Conservation (phyloP, 2,797 vertebrate genomes). For the Cryptoprocta ferox region DNA sequence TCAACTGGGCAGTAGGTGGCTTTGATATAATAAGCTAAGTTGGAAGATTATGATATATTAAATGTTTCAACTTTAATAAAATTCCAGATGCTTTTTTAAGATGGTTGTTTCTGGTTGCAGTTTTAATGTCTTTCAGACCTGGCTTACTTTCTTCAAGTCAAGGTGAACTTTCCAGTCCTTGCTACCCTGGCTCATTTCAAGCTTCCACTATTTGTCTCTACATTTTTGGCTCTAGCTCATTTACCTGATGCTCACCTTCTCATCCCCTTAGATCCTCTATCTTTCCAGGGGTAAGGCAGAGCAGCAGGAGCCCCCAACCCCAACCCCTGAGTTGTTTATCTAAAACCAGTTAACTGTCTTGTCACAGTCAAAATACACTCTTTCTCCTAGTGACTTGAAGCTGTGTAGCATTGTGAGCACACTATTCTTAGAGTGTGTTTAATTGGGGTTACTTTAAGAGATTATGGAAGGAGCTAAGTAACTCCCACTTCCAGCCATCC, state of each 20-base stretch:
- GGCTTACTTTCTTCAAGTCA: neutral
- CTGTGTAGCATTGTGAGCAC: neutral
- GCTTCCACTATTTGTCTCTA: neutral
- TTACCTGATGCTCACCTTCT: neutral
- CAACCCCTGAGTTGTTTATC: neutral
- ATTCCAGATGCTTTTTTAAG: neutral
- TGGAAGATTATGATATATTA: neutral
- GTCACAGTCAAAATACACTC: neutral
- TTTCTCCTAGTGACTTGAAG: neutral
- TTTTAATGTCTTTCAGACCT: neutral
- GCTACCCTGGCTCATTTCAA: neutral
- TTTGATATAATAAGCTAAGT: neutral
- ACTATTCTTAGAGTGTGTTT: neutral
- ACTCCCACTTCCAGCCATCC: neutral
- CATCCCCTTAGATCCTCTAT: neutral
- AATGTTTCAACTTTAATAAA: neutral
- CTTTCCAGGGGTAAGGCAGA: neutral
- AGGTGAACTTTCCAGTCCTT: neutral
- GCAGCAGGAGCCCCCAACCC: neutral
- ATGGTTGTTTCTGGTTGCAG: neutral
- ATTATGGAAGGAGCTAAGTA: neutral
- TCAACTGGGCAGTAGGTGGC: neutral
- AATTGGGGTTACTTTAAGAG: neutral
- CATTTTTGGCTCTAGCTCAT: neutral
- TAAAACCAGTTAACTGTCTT: constrained; percentile 23